phyloP scores from a whole-genome alignment of 2,113 vertebrate species.

The Podocnemis expansa region DNA sequence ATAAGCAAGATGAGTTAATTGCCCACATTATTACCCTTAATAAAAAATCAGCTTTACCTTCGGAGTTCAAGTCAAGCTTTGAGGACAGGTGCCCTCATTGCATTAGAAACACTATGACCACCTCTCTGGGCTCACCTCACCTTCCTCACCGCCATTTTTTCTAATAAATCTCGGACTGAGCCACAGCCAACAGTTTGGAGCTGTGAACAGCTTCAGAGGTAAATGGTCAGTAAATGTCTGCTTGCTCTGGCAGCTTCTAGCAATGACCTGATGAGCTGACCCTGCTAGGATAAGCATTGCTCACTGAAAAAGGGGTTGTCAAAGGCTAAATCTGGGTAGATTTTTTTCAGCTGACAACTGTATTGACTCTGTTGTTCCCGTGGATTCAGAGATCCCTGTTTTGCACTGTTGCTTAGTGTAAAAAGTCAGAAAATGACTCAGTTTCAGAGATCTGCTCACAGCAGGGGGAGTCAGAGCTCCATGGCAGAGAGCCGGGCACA shows the following conservation, averaged over 20 bases:
- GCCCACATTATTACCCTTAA: too few relatives aligned
- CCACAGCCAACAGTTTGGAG: neutral
- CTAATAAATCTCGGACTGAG: fast-evolving
- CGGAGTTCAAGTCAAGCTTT: neutral
- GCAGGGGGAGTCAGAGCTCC: conserved; percentile 78
- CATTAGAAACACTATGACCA: fast-evolving
- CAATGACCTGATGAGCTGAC: neutral
- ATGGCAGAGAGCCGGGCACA: neutral
- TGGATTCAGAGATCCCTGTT: neutral
- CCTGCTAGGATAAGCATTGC: neutral
- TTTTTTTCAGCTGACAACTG: neutral
- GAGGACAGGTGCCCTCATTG: neutral
- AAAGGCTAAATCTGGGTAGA: fast-evolving
- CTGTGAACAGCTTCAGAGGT: neutral
- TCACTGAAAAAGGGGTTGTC: neutral
- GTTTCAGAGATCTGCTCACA: conserved; percentile 22
- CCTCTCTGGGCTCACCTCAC: neutral
- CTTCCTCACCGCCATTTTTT: fast-evolving
- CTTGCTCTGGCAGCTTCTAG: neutral
- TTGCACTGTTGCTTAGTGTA: neutral
- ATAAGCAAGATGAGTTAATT: neutral
- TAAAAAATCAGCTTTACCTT: fast-evolving
- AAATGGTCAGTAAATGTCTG: neutral
- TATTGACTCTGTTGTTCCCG: neutral
- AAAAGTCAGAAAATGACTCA: neutral